A percentile compares a stretch with the other conserved stretches of the same genome.
phyloP scores from a whole-genome alignment of 2,797 vertebrate genomes.

The Nannoperca australis region DNA sequence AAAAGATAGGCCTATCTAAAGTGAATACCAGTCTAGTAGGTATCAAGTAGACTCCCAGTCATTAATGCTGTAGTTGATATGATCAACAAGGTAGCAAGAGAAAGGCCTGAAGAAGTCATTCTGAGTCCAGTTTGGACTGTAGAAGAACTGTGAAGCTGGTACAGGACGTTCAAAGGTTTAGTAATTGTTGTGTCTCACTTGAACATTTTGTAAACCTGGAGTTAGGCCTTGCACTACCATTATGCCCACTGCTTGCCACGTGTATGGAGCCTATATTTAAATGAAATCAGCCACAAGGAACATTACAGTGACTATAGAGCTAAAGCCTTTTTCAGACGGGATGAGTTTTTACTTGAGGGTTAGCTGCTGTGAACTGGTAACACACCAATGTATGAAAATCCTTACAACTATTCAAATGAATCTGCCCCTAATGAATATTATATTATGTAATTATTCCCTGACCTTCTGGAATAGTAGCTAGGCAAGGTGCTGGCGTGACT shows the following conservation, averaged over 20 bases:
- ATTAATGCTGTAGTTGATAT: constrained; percentile 12
- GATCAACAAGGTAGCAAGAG: constrained; percentile 8
- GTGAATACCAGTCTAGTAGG: constrained; percentile 36
- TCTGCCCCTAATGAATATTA: background rate
- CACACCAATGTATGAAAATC: background rate
- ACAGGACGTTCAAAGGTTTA: background rate
- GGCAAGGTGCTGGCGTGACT: constrained; percentile 10
- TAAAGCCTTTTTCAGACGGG: background rate
- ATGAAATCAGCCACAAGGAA: constrained; percentile 27
- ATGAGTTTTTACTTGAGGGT: background rate
- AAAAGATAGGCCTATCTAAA: constrained; percentile 58
- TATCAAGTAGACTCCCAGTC: constrained; percentile 23
- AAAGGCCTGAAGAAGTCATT: background rate
- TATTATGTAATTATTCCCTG: background rate
- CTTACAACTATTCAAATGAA: constrained; percentile 7
- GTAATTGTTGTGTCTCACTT: constrained; percentile 11
- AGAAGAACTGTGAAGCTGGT: background rate
- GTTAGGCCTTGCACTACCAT: constrained; percentile 20
- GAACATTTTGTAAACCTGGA: constrained; percentile 31
- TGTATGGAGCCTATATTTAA: constrained; percentile 30
- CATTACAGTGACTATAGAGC: constrained; percentile 19
- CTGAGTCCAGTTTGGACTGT: background rate
- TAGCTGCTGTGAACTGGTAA: background rate
- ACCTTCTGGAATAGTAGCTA: constrained; percentile 12
- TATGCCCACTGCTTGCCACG: constrained; percentile 7